phyloP scores from a whole-genome alignment of 2,113 vertebrate species.

The Semicossyphus pulcher region DNA sequence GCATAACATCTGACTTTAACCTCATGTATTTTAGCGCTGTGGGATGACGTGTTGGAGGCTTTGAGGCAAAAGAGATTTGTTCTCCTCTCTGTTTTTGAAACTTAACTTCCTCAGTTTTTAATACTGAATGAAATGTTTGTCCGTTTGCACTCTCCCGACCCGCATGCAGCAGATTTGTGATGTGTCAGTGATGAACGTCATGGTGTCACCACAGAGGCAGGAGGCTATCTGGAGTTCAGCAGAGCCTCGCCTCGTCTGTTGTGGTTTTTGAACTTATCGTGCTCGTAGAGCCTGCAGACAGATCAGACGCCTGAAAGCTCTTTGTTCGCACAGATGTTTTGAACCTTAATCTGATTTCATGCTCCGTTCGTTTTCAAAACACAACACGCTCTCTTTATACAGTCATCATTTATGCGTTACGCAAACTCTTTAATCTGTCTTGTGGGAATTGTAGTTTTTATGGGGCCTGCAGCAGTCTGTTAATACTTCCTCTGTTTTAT shows the following conservation, averaged over 20 bases:
- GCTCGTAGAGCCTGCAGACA: background rate
- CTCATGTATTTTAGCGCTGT: too few species aligned
- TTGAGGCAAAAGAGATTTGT: background rate
- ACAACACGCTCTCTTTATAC: background rate
- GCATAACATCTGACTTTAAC: too few species aligned
- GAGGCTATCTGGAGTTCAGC: slow-evolving; percentile 23
- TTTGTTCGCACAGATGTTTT: slow-evolving; percentile 19
- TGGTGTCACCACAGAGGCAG: background rate
- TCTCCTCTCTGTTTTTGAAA: too few species aligned
- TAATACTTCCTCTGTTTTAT: background rate
- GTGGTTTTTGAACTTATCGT: slow-evolving; percentile 4
- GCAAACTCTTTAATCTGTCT: background rate
- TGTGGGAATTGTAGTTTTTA: background rate
- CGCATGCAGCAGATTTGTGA: slow-evolving; percentile 19
- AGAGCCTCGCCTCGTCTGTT: background rate
- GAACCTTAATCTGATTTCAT: background rate
- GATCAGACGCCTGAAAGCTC: slow-evolving; percentile 10
- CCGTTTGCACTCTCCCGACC: background rate
- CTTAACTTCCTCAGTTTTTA: background rate
- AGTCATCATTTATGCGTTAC: background rate
- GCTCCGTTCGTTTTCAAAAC: background rate
- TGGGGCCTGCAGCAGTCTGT: background rate
- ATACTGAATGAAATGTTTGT: background rate
- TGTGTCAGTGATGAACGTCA: background rate
- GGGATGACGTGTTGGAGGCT: too few species aligned